Conservation (phyloP, 2,888 invertebrate genomes). For the Ceratothoa steindachneri region DNA sequence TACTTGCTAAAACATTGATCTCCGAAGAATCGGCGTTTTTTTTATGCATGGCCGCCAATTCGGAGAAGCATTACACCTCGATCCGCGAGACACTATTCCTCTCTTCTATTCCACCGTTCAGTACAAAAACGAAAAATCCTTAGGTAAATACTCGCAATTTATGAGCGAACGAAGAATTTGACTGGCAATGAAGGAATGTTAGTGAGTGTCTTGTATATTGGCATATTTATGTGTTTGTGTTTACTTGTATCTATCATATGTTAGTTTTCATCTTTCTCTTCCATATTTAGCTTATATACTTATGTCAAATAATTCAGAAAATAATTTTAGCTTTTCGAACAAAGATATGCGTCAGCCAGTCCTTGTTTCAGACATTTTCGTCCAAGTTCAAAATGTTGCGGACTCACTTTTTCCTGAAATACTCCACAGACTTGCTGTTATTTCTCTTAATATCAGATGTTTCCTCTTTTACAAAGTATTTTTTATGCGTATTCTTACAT, state of each 20-base stretch:
- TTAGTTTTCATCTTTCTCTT: not conserved
- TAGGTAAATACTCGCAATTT: not conserved
- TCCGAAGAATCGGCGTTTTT: no score
- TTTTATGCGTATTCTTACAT: no score
- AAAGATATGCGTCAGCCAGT: constrained; percentile 9
- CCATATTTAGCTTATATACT: not conserved
- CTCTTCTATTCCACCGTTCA: not conserved
- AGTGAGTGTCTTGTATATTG: no score
- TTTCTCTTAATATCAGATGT: not conserved
- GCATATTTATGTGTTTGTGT: no score
- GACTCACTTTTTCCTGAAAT: not conserved
- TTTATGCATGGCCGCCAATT: no score
- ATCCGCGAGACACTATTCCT: no score
- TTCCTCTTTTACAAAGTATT: not conserved
- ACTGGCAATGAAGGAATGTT: not conserved
- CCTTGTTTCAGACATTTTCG: constrained; percentile 2
- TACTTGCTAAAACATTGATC: no score
- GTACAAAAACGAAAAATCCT: not conserved
- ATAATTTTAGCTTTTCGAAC: constrained; percentile 14
- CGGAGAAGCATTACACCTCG: no score
- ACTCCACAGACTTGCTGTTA: not conserved
- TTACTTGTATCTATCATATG: not conserved
- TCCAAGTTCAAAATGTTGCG: constrained; percentile 5
- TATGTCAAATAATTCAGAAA: constrained; percentile 6
- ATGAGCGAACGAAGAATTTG: not conserved